Evolutionary conservation across 2,797 vertebrate genomes (phyloP).

Genomic region (Apogon hyalosoma): DNA sequence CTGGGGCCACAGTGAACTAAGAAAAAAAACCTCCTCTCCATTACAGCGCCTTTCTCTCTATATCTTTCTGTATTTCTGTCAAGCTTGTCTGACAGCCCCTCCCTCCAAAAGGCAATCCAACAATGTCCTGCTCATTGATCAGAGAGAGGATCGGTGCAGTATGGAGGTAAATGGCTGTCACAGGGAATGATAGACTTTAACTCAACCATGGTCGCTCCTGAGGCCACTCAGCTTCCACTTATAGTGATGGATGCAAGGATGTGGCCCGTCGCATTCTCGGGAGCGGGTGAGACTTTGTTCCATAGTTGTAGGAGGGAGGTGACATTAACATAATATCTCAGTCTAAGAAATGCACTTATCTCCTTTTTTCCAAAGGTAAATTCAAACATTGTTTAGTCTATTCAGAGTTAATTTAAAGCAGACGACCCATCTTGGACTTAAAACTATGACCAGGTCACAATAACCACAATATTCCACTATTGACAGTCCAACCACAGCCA

Average conservation of each 20-base stretch:
- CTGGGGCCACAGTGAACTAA: slow-evolving; percentile 32
- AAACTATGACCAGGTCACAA: too few species aligned
- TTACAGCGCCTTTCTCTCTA: slow-evolving; percentile 7
- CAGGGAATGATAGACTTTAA: slow-evolving; percentile 75
- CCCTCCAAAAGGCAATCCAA: slow-evolving; percentile 60
- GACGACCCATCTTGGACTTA: too few species aligned
- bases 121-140: slow-evolving; percentile 78
- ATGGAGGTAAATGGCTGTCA: slow-evolving; percentile 79
- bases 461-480: too few species aligned
- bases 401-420: too few species aligned
- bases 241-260: slow-evolving; percentile 73
- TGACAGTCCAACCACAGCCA: too few species aligned
- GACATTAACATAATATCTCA: slow-evolving; percentile 25
- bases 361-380: too few species aligned
- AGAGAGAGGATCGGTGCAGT: slow-evolving; percentile 64
- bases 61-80: slow-evolving; percentile 50
- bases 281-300: slow-evolving; percentile 51
- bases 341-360: background rate
- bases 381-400: too few species aligned
- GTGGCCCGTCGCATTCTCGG: slow-evolving; percentile 56
- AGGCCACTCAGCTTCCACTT: slow-evolving; percentile 72
- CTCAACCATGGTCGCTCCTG: slow-evolving; percentile 72
- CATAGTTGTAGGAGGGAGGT: slow-evolving; percentile 23
- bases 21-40: slow-evolving; percentile 41
- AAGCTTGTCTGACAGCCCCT: slow-evolving; percentile 45